Evolutionary conservation across 2,888 invertebrate species (phyloP), one percentile per base, ranked within the genome.

Genomic region (Drosophila nr. fundita): DNA sequence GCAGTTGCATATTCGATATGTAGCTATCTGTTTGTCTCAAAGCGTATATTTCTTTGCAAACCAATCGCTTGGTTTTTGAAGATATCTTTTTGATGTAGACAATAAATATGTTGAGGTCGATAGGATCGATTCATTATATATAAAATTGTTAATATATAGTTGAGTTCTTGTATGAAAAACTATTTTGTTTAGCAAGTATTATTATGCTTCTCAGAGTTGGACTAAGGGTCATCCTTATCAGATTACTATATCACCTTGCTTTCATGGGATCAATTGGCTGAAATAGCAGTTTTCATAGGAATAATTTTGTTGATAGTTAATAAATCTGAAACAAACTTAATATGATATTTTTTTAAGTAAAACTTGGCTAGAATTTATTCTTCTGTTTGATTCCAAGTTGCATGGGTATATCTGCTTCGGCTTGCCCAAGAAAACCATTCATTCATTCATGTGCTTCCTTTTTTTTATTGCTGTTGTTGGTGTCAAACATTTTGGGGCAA

Each of bases 401-500:
- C 13, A 1, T 4, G 21, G 13, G 45, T 24, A 24, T 45, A 24
- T 2, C 45, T 4, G 15, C 45, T 15, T 45, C 45, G 45, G 8
- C 15, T 15, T 24, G 45, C 8, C 24, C 45, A 7, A 45, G 45
- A 15, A 8, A 15, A 10, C 21, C 24, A 15, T 8, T 45, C 21
- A 21, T 15, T 45, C 45, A 4, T 30, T 36, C 27, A n/a, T 57
- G 53, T 13, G 38, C 24, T 45, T 63, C 29, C 21, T 27, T 57
- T 52, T n/a, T 29, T 42, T 58, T 15, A 45, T 30, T 36, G 50
- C 1, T 42, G 58, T 45, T 61, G 69, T 63, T 68, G 72, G 68
- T 64, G 71, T 67, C 86, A 83, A 83, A 74, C 72, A 85, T 83
- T 77, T 54, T 27, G 55, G 68, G 64, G 77, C 53, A 82, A 83